Base-by-base conservation (phyloP, 1,140 invertebrate genomes). In the Hylyphantes graminicola region DNA sequence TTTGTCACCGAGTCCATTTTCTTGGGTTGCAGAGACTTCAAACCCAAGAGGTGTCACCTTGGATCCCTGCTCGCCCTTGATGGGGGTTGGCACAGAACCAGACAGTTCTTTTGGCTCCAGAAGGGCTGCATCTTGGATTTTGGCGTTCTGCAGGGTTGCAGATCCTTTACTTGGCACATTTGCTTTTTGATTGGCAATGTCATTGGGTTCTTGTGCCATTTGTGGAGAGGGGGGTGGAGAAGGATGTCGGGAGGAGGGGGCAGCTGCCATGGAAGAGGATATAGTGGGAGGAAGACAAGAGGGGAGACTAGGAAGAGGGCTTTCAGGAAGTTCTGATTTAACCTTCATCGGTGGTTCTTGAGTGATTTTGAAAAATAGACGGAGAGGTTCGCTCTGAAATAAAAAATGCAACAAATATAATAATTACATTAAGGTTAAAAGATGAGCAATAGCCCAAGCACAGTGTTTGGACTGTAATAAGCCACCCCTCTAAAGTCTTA, bases 361-460 rank as follows among this genome's bases (percentile, higher is more conserved):
- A 19, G 54, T 15, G 48, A 87, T 85, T 35, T 87, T 80, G 35
- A 82, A 86, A 67, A 85, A 87, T 55, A 86, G 54, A 9, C 82
- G 54, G 11, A 86, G 63, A 15, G 86, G 86, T 50, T 68, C 77
- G 65, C 80, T 85, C 86, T 86, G 63, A 51, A 80, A 82, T 11
- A 63, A n/a, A 17, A 63, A 78, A 57, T 17, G 2, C 48, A 21
- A 65, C 19, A 10, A 65, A 51, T 65, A 70, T 12, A 67, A 68
- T 15, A 12, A 64, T n/a, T 6, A 68, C 21, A 78, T 76, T 48
- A 73, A n/a, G 17, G 10, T 51, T 68, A 64, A 35, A 35, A 35
- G 35, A 35, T 35, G 35, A 35, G 48, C 11, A 67, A 7, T 12
- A 17, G n/a, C 61, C 19, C 17, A 50, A 13, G 19, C 7, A 10